phyloP scores from a whole-genome alignment of 1,140 invertebrate species.

The Cotesia typhae region DNA sequence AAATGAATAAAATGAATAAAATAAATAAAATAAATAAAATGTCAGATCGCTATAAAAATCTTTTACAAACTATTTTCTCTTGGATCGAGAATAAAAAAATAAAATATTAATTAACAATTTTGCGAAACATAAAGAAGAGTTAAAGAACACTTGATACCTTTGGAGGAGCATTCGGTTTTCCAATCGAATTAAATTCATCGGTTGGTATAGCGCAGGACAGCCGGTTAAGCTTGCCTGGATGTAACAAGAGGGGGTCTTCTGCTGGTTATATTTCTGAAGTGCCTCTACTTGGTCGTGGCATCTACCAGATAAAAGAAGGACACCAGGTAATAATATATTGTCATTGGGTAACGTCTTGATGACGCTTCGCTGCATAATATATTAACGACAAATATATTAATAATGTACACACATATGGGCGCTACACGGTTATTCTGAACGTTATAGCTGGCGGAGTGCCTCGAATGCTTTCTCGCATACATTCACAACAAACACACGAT shows the following conservation, averaged over 20 bases:
- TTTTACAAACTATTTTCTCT: too few relatives aligned
- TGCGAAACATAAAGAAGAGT: background rate
- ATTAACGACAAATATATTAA: slow-evolving; percentile 38
- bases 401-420: slow-evolving; percentile 19
- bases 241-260: slow-evolving; percentile 33
- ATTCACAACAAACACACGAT: background rate
- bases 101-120: background rate
- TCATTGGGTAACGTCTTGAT: slow-evolving; percentile 51
- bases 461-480: background rate
- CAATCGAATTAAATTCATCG: slow-evolving; percentile 23
- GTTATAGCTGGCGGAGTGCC: slow-evolving; percentile 1
- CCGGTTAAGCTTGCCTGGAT: slow-evolving; percentile 29
- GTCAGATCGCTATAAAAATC: slow-evolving; percentile 13
- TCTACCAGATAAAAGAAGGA: slow-evolving; percentile 44
- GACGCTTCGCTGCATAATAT: slow-evolving; percentile 44
- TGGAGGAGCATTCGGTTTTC: slow-evolving; percentile 10
- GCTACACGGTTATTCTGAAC: slow-evolving; percentile 32
- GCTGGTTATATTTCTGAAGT: too few relatives aligned
- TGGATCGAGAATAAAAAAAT: background rate
- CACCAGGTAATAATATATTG: slow-evolving; percentile 48
- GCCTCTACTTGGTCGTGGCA: background rate
- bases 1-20: too few relatives aligned
- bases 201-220: background rate
- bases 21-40: too few relatives aligned
- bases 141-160: slow-evolving; percentile 9